Evolutionary conservation across 2,888 invertebrate genomes (phyloP).

Genomic region (Patella depressa): DNA sequence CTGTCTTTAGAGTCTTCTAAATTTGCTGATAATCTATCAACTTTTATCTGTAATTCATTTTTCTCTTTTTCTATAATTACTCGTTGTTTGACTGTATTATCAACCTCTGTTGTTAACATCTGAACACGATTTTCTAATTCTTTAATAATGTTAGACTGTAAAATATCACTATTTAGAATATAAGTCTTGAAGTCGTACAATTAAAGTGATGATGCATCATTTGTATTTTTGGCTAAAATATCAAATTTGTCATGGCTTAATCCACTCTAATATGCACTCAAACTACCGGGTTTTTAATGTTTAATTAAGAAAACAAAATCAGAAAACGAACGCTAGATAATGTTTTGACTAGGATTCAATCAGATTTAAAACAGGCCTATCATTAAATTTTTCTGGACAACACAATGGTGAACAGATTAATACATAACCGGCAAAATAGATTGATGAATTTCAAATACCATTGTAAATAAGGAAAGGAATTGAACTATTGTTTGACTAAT

Average conservation of each 20-base stretch:
- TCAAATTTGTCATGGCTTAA: no score
- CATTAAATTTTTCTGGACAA: neutral
- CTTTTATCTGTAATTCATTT: slow-evolving; percentile 52
- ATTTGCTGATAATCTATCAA: slow-evolving; percentile 56
- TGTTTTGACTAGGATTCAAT: neutral
- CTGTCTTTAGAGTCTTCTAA: slow-evolving; percentile 45
- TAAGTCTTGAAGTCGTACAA: no score
- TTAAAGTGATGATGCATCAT: neutral
- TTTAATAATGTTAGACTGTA: slow-evolving; percentile 62
- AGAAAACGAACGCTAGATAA: neutral
- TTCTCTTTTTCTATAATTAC: slow-evolving; percentile 62
- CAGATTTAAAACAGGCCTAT: no score
- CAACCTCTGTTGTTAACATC: slow-evolving; percentile 65
- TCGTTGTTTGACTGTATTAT: slow-evolving; percentile 56
- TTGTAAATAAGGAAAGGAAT: no score
- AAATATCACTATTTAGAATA: neutral
- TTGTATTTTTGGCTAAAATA: no score
- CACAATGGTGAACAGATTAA: neutral
- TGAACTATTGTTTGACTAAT: no score
- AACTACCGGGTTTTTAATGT: no score
- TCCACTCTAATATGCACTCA: no score
- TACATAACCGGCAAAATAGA: no score
- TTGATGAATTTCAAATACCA: no score
- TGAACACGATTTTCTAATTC: slow-evolving; percentile 67
- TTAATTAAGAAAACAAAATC: neutral